Evolutionary conservation across 2,113 vertebrate genomes (phyloP), one percentile per base, ranked within the genome.

Genomic region (Melozone crissalis): DNA sequence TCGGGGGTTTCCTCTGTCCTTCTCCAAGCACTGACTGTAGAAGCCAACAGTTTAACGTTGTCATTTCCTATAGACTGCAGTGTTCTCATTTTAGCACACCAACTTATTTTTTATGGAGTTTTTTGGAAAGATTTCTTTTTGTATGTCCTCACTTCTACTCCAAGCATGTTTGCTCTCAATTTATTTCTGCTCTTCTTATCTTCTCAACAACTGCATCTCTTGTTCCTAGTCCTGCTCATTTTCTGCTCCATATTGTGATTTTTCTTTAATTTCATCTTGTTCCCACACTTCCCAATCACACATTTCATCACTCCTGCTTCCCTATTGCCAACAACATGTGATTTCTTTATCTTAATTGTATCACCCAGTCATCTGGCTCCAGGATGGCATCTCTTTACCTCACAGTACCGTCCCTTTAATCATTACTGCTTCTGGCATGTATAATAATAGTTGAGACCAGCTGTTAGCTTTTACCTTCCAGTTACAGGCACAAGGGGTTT

Each of bases 281-380:
- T 94, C 92, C 92, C 78, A 46, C 82, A 91, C 83, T 94, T 95
- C 57, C 89, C 90, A 95, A 95, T 93, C 94, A 96, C 84, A 88
- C 91, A 96, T 96, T 95, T 95, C 92, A 97, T 97, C 95, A 95
- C 86, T 96, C 80, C 87, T 87, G 82, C 91, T 94, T 95, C 89
- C 93, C 94, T 58, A 82, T 91, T 94, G 88, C 91, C 93, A 95
- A 94, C 89, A 95, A 92, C 90, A 93, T 61, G 65, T 1, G 51
- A 94, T 95, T 96, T 95, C 94, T 95, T 96, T 96, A 95, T 96
- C 96, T 97, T 97, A 97, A 96, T 96, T 97, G 93, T 94, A 97
- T 96, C 97, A 87, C 73, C 92, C 91, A 93, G 92, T 95, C 93
- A 94, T 95, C 95, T 94, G 78, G 77, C 95, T 95, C 90, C 92